Evolutionary conservation across 2,888 invertebrate species (phyloP).

Genomic region (Strigamia crassipes): DNA sequence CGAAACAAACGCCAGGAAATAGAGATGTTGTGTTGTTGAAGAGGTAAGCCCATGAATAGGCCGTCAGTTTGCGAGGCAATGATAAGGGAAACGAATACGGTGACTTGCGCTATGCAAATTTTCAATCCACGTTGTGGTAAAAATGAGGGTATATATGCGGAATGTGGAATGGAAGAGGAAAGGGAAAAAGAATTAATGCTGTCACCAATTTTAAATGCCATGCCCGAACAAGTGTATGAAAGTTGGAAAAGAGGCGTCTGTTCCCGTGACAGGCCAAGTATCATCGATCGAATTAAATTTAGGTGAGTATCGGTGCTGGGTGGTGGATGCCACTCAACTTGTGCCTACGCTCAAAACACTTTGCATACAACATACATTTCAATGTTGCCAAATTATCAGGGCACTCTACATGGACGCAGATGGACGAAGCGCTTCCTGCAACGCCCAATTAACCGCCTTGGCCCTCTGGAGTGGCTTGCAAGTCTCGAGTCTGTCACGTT

Average conservation of each 20-base stretch:
- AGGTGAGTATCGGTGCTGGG: neutral
- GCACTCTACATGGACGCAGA: conserved; percentile 17
- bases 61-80: neutral
- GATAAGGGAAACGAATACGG: neutral
- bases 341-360: neutral
- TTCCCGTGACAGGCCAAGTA: conserved; percentile 18
- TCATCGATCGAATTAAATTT: neutral
- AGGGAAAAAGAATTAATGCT: neutral
- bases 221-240: conserved; percentile 3
- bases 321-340: neutral
- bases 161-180: neutral
- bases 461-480: conserved; percentile 1
- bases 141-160: neutral
- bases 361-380: conserved; percentile 1
- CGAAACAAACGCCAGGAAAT: neutral
- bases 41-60: neutral
- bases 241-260: neutral
- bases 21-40: neutral
- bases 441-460: conserved; percentile 27
- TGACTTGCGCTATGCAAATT: conserved; percentile 4
- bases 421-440: conserved; percentile 26
- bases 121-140: neutral
- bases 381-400: conserved; percentile 18
- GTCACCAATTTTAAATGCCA: conserved; percentile 23
- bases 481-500: conserved; percentile 26